Evolutionary conservation across 2,888 invertebrate species (phyloP).

Genomic region (Leptinotarsa haldemani): DNA sequence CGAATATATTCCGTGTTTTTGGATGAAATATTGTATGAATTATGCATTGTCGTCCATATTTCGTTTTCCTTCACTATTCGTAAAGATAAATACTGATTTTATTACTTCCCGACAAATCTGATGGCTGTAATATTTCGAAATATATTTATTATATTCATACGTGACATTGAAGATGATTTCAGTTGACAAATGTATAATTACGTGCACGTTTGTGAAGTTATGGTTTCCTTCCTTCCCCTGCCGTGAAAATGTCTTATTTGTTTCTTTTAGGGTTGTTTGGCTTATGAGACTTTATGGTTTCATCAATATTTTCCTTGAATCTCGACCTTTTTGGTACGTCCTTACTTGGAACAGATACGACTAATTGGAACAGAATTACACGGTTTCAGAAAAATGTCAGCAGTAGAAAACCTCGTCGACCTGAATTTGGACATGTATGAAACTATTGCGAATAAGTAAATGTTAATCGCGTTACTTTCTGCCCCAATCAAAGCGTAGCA

Average conservation of each 20-base stretch:
- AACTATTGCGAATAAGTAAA: no score
- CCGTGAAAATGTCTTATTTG: not conserved
- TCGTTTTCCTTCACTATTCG: not conserved
- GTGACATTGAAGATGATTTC: not conserved
- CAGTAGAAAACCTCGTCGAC: no score
- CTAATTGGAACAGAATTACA: no score
- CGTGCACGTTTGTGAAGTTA: conserved; percentile 1
- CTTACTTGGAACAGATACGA: no score
- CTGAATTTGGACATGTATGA: no score
- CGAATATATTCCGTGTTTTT: not conserved
- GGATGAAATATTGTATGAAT: conserved; percentile 1
- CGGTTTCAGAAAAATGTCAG: no score
- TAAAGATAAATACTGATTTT: not conserved
- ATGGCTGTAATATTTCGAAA: not conserved
- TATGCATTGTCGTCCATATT: not conserved
- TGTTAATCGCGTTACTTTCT: no score
- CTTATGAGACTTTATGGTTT: no score
- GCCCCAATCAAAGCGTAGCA: no score
- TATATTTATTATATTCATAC: conserved; percentile 6
- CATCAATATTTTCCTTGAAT: no score
- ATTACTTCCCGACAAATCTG: conserved; percentile 8
- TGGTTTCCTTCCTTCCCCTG: not conserved
- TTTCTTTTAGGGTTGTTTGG: no score
- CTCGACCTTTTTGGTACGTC: no score
- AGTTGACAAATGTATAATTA: not conserved